These are phyloP conservation scores for Lycodopsis pacificus DNA, from an alignment of 2,797 vertebrate genomes.

Conservation along the genomic window DNA sequence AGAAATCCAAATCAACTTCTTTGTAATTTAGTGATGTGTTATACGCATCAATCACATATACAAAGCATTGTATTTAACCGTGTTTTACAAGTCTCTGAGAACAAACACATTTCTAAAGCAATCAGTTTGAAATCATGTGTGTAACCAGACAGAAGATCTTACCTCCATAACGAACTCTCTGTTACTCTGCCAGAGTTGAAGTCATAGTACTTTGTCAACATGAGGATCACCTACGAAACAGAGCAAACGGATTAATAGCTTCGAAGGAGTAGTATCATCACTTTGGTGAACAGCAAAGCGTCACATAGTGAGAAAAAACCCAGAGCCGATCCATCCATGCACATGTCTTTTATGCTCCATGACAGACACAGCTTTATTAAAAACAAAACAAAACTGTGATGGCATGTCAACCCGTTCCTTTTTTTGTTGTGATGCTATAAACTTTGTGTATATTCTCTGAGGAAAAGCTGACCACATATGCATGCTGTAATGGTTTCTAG, in stretches of 20 bases:
- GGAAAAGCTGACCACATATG: conserved; percentile 41
- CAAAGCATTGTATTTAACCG: not conserved
- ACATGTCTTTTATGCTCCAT: conserved; percentile 42
- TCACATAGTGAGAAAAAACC: conserved; percentile 4
- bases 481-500: conserved; percentile 40
- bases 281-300: conserved; percentile 35
- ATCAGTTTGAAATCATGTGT: not conserved
- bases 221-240: conserved; percentile 92
- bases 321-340: not conserved
- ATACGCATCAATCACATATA: not conserved
- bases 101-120: not conserved
- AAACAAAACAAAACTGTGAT: conserved; percentile 44
- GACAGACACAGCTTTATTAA: conserved; percentile 60
- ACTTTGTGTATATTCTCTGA: conserved; percentile 29
- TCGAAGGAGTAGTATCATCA: conserved; percentile 11
- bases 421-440: conserved; percentile 18
- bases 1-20: not conserved
- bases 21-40: not conserved
- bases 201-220: conserved; percentile 96
- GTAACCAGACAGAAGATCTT: conserved; percentile 57
- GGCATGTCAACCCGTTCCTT: conserved; percentile 21
- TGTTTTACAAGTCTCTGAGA: not conserved
- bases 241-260: conserved; percentile 60
- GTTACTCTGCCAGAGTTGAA: conserved; percentile 96
- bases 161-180: conserved; percentile 97